These are phyloP conservation scores for Grantiella picta DNA, from an alignment of 2,113 vertebrate species.

Conservation along the genomic window DNA sequence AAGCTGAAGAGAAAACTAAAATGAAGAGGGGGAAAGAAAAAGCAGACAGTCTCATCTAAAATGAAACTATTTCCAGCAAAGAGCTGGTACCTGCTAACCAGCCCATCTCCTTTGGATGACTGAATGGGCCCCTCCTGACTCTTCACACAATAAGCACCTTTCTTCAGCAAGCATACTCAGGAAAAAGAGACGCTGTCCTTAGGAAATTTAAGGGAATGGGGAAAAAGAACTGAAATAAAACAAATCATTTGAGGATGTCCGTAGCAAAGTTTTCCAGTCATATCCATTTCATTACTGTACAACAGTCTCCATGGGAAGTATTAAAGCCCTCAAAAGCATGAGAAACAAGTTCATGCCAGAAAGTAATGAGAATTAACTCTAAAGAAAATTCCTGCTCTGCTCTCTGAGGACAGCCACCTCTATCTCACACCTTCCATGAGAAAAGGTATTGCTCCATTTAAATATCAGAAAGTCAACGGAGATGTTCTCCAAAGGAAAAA, in stretches of 20 bases:
- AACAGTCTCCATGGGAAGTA: neutral
- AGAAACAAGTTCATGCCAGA: neutral
- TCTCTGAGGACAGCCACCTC: neutral
- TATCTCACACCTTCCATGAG: neutral
- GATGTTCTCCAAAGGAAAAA: neutral
- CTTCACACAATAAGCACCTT: neutral
- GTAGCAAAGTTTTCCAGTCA: neutral
- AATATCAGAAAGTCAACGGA: neutral
- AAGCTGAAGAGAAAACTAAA: neutral
- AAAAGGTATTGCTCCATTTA: neutral
- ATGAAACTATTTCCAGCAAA: neutral
- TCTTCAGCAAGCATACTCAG: neutral
- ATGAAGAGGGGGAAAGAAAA: rapidly evolving
- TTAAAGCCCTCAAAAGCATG: neutral
- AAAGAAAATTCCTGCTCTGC: neutral
- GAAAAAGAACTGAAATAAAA: neutral
- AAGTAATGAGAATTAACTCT: neutral
- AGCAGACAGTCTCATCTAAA: neutral
- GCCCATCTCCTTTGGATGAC: neutral
- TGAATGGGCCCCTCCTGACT: neutral
- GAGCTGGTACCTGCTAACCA: neutral
- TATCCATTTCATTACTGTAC: neutral
- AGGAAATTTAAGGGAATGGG: neutral
- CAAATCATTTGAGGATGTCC: neutral
- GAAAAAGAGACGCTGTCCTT: neutral